Conservation (phyloP, 2,113 vertebrate genomes). For the Oryzias javanicus region DNA sequence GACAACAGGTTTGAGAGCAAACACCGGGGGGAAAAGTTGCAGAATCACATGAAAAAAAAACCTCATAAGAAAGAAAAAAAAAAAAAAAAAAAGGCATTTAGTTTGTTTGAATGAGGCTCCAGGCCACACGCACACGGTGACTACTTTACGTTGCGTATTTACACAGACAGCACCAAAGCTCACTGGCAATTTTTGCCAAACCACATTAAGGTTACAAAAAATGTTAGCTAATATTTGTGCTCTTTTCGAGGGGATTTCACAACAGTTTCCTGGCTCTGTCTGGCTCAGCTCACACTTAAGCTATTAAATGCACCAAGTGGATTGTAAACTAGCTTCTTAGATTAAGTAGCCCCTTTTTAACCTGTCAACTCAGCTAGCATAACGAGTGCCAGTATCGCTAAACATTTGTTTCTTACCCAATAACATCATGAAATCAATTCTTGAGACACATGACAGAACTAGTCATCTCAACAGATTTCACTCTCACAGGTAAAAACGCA, state of each 20-base stretch:
- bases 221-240: conserved; percentile 10
- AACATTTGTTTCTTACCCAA: neutral
- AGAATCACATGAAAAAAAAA: too few relatives aligned
- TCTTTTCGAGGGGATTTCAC: conserved; percentile 29
- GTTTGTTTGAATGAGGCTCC: too few relatives aligned
- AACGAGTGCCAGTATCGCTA: neutral
- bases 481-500: neutral
- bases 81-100: too few relatives aligned
- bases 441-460: conserved; percentile 27
- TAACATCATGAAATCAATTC: conserved; percentile 1
- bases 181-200: too few relatives aligned
- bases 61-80: too few relatives aligned
- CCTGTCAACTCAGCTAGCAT: neutral
- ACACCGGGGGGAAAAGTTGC: too few relatives aligned
- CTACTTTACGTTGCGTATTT: too few relatives aligned
- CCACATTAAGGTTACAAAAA: neutral
- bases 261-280: conserved; percentile 21
- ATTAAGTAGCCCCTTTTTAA: neutral
- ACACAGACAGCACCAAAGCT: too few relatives aligned
- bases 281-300: neutral
- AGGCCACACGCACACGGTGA: too few relatives aligned
- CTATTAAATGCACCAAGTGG: neutral
- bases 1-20: too few relatives aligned
- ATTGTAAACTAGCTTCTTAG: conserved; percentile 4
- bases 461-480: too few relatives aligned